Conservation (phyloP, 2,113 vertebrate species). For the Platichthys stellatus region DNA sequence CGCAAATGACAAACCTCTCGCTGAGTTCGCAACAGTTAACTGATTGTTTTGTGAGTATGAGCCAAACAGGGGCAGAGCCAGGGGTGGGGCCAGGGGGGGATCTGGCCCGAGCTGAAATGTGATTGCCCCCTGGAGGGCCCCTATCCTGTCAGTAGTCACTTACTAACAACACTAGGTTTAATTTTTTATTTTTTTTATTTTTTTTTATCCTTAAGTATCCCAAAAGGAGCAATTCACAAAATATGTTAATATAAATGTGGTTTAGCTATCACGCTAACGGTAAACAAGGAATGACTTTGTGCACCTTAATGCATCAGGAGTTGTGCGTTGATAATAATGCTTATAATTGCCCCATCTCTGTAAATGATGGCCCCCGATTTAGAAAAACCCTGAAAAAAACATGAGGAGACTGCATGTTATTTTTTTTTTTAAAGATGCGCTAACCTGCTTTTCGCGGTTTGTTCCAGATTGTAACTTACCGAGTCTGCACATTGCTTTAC, state of each 20-base stretch:
- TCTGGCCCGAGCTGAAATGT: background rate
- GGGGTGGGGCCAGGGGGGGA: background rate
- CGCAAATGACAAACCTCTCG: slow-evolving; percentile 22
- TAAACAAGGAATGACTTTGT: background rate
- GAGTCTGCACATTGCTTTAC: slow-evolving; percentile 28
- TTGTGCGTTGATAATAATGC: background rate
- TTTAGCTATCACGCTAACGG: no score
- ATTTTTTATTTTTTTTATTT: no score
- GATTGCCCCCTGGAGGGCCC: no score
- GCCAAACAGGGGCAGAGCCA: background rate
- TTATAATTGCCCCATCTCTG: background rate
- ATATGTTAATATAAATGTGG: no score
- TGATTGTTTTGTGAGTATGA: slow-evolving; percentile 36
- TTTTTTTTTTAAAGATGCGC: background rate
- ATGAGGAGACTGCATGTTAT: no score
- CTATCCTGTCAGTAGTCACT: no score
- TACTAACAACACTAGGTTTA: no score
- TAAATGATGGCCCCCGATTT: background rate
- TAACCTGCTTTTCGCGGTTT: slow-evolving; percentile 17
- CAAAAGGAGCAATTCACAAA: no score
- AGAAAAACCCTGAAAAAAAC: background rate
- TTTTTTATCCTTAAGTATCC: no score
- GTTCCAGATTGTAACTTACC: slow-evolving; percentile 19
- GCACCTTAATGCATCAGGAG: background rate
- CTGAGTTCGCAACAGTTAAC: slow-evolving; percentile 30